A percentile compares a stretch with the other conserved stretches of the same genome.
These are phyloP conservation scores for Threskiornis aethiopicus DNA, from an alignment of 2,797 vertebrate genomes.

Conservation along the genomic window DNA sequence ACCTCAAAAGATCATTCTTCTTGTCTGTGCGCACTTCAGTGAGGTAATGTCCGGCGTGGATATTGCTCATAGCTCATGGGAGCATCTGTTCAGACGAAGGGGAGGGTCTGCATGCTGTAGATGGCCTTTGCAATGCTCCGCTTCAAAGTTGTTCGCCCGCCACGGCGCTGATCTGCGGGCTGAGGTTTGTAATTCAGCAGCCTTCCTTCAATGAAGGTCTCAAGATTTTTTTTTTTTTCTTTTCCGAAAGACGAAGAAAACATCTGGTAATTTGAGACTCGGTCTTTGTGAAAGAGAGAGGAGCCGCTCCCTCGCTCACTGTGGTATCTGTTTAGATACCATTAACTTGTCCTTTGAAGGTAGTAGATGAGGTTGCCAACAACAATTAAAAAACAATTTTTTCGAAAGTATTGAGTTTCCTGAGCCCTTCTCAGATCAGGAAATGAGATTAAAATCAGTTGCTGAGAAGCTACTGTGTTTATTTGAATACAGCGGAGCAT, in stretches of 20 bases:
- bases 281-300: not conserved
- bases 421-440: conserved; percentile 36
- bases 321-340: conserved; percentile 2
- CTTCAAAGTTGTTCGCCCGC: not conserved
- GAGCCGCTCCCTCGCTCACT: not conserved
- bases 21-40: not conserved
- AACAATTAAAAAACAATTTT: conserved; percentile 47
- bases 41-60: not conserved
- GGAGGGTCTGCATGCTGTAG: rapidly evolving
- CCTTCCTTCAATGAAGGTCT: not conserved
- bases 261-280: conserved; percentile 27
- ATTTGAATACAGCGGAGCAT: conserved; percentile 42
- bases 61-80: not conserved
- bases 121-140: not conserved
- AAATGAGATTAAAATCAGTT: conserved; percentile 58
- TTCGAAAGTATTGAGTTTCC: conserved; percentile 38
- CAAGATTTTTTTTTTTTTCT: not conserved
- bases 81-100: not conserved
- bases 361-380: conserved; percentile 31
- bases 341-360: conserved; percentile 56
- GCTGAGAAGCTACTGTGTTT: conserved; percentile 46
- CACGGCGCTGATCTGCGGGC: rapidly evolving
- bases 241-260: not conserved
- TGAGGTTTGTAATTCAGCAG: not conserved
- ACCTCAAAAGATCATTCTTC: not conserved